Base-by-base conservation (phyloP, 2,888 invertebrate species). In the Flexamia atlantica region DNA sequence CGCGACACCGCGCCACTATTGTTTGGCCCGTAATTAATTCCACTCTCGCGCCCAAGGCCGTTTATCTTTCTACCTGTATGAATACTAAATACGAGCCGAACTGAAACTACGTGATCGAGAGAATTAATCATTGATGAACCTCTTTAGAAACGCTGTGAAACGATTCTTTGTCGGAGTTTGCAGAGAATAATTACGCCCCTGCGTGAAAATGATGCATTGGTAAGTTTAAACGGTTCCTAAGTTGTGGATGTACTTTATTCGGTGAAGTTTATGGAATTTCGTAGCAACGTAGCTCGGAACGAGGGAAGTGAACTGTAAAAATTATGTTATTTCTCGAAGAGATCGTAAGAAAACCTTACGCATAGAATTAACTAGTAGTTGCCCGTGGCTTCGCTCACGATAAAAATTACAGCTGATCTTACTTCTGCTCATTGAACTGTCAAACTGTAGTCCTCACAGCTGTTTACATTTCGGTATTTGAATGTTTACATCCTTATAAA, bases 21-120 rank as follows among this genome's bases (percentile, higher is more conserved):
- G 76, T 76, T 76, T 46, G 14, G 28, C 50, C 0, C 20, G 76
- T 76, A 76, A 76, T 76, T 76, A 76, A 72, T 76, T 76, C 76
- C 23, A 36, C 17, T 7, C 14, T 23, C 42, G 46, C 50, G 50
- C 76, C 50, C 23, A 9, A 1, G 30, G 50, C 76, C 76, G 76
- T 76, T 76, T 76, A 50, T 76, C 42, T 76, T 70, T 46, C 46
- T 50, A 76, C 76, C 76, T 76, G 76, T 46, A 76, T 76, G 76
- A 76, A 76, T 76, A 76, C 76, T 76, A 76, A 76, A 76, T 50
- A 76, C 76, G 14, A n/a, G 1, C 70, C 68, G 68, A 68, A 32
- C 68, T 68, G 28, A n/a, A 20, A 57, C 57, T 57, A 57, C 57
- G 57, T 57, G 64, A 64, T 64, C 64, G 28, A 28, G 64, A 64